Evolutionary conservation across 2,797 vertebrate species (phyloP), one percentile per base, ranked within the genome.

Genomic region (Sylvilagus floridanus): DNA sequence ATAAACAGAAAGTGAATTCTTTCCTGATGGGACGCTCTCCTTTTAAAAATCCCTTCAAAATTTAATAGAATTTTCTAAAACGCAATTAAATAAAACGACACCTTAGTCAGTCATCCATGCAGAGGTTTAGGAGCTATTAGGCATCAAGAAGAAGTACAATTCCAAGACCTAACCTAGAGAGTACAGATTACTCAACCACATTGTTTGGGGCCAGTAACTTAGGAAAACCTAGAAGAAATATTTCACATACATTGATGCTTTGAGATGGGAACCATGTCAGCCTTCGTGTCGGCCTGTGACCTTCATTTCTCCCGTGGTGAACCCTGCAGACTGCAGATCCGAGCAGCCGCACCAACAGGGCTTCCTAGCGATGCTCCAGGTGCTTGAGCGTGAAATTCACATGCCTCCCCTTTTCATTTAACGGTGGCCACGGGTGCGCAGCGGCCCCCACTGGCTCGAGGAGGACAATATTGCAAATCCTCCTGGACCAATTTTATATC

Each of bases 1-100:
- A 47, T 73, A 88, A 93, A 87, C 26, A 92, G 89, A 94, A 88
- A 95, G 84, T 76, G 79, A 63, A 42, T 62, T 69, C 4, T 93
- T 75, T 88, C 54, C 9, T 2, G 17, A 14, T 7, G 75, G 84
- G 69, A 75, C 14, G 1, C 32, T 91, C 78, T 89, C 8, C 88
- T 65, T 94, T 81, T 81, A 93, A 91, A 94, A 93, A 14, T 60
- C 92, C 4, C 73, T 93, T 79, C 52, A 81, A 47, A 94, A 96
- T 96, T 78, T 92, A 97, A 96, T 90, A 73, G 71, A 65, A 94
- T 97, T 97, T 96, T 91, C 83, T 77, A 85, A 86, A 86, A 91
- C 84, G 57, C 65, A 96, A 21, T 97, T 91, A 90, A 32, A 95
- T 95, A 93, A 94, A 97, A 92, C 54, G 93, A 91, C 72, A 94